These are phyloP conservation scores for Watersipora subatra DNA, from an alignment of 1,140 invertebrate genomes.

Conservation along the genomic window DNA sequence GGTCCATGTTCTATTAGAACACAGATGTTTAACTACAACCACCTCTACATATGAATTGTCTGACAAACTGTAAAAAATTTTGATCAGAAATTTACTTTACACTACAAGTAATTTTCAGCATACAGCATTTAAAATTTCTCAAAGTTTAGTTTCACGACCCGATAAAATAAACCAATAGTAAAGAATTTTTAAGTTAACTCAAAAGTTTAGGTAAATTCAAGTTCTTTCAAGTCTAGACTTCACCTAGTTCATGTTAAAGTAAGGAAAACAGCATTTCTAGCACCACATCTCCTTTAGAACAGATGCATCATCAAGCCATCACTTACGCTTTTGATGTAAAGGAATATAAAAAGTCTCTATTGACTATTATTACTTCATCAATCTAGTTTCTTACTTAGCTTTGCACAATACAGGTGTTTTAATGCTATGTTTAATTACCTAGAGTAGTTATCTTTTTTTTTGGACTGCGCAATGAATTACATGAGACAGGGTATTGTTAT, in stretches of 20 bases:
- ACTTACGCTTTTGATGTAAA: neutral
- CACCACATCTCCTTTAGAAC: no score
- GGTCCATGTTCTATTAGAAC: neutral
- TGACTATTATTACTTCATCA: neutral
- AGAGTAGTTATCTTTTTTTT: no score
- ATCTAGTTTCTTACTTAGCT: no score
- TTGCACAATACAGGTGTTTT: no score
- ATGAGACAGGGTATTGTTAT: no score
- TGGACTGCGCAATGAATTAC: no score
- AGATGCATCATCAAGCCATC: neutral
- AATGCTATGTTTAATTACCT: no score
- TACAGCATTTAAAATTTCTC: neutral
- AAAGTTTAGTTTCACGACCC: neutral
- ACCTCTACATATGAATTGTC: neutral
- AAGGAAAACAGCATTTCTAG: no score
- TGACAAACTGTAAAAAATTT: neutral
- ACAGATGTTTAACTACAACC: neutral
- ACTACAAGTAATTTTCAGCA: neutral
- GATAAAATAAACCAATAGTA: neutral
- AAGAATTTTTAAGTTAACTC: no score
- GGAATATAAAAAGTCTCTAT: neutral
- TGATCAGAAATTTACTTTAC: neutral
- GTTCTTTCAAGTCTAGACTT: no score
- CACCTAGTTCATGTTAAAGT: no score
- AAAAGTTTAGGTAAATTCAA: no score